Base-by-base conservation (phyloP, 1,140 invertebrate genomes). In the Meteorus sp. region DNA sequence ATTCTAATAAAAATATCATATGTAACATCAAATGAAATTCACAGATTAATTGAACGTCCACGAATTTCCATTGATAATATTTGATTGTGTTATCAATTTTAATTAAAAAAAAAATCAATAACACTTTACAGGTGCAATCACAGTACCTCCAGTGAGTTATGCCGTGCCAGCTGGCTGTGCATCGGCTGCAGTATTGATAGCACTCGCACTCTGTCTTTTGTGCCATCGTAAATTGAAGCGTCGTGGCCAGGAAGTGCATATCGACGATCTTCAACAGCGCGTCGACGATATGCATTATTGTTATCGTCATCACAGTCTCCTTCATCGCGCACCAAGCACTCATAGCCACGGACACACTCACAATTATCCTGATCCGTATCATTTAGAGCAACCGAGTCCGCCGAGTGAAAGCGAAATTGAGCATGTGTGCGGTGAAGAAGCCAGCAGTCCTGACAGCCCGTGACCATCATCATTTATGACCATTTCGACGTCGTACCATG, bases 81-180 rank as follows among this genome's bases (percentile, higher is more conserved):
- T 45, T 20, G 35, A 19, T 31, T 23, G 7, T 45, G 11, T 6
- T 33, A 33, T 7, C 6, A 15, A 55, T 8, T 41, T 43, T 27
- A 9, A 47, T 19, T 11, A 44, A 11, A 7, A 47, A 56, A 5
- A 15, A 23, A 31, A 27, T 25, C 41, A 9, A 41, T 33, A 19
- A 37, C 19, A 33, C 50, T 68, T 73, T 76, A n/a, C n/a, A 83
- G 81, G 81, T 76, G 57, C 69, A 27, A 71, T 75, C 17, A 70
- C 68, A 22, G 68, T 76, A 51, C 71, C 74, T 22, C 67, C 76
- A 61, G 76, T 81, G 62, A 81, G 73, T 65, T 79, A 81, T 45
- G 68, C 76, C 44, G 56, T 76, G 35, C 71, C 77, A 50, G 73
- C 68, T 33, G 69, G 67, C 3, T 73, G 67, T 56, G 71, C 68